These are phyloP conservation scores for Bungarus multicinctus DNA, from an alignment of 2,113 vertebrate species.

Conservation along the genomic window DNA sequence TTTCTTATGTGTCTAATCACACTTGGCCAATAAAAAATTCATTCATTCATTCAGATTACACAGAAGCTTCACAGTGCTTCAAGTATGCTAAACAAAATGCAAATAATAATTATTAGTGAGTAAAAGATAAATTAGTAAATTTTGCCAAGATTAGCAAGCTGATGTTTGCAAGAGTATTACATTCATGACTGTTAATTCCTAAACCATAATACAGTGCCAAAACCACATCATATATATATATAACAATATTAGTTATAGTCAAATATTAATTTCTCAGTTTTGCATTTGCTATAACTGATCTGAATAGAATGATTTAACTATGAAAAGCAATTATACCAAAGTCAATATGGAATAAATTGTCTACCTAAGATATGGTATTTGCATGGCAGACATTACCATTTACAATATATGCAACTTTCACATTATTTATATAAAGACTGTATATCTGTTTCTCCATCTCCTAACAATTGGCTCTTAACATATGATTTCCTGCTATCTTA, in stretches of 20 bases:
- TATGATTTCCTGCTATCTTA: neutral
- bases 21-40: no score
- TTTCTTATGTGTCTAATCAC: no score
- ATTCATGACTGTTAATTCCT: neutral
- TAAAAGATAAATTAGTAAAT: neutral
- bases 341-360: constrained; percentile 2
- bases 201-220: neutral
- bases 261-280: neutral
- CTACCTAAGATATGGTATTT: neutral
- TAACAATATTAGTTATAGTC: neutral
- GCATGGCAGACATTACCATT: neutral
- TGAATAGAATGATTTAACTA: neutral
- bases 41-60: neutral
- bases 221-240: neutral
- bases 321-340: neutral
- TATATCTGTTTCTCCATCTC: neutral
- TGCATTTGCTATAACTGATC: neutral
- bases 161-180: neutral
- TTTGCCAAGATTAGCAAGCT: neutral
- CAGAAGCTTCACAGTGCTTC: neutral
- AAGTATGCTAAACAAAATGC: neutral
- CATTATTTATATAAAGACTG: neutral
- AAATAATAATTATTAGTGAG: neutral
- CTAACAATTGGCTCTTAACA: neutral
- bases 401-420: constrained; percentile 3